Base-by-base conservation (phyloP, 2,113 vertebrate genomes). In the Nyctereutes procyonoides region DNA sequence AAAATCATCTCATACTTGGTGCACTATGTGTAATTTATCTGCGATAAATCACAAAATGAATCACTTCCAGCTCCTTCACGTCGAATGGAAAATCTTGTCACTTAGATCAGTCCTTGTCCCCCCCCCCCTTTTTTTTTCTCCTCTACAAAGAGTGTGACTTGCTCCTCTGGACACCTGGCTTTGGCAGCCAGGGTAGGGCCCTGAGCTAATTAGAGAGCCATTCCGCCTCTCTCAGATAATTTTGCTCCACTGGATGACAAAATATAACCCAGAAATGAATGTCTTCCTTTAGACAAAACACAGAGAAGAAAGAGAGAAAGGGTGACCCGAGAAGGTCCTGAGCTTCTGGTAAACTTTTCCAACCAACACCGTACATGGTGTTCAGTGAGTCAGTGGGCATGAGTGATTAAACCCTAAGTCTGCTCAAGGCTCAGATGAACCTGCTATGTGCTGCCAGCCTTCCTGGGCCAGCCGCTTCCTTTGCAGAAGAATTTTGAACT, bases 121-220 rank as follows among this genome's bases (percentile, higher is more conserved):
- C 26, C 73, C 43, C 1, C 30, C 71, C 67, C 65, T 48, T 28
- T 51, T 53, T 48, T 5, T 56, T 65, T 28, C 24, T 93, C n/a
- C 22, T 80, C 69, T 63, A 19, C 38, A 96, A 97, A 90, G 93
- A 95, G 91, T 96, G 85, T 97, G 93, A 98, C 71, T 60, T 91
- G 83, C 71, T 81, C 93, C 90, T 97, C 94, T 90, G 88, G 24
- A 56, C 77, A 79, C 62, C 76, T 97, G 96, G 85, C 92, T 88
- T 97, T 93, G 93, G 74, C 91, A 98, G 89, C 96, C 93, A 71
- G 93, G 67, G 84, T 95, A 97, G 96, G 90, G 91, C 93, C 95
- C 51, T 88, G 43, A 95, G 97, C 93, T 97, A 96, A 94, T 97
- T 4, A 79, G 87, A 76, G 94, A 93, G 62, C 81, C 79, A 60